phyloP scores from a whole-genome alignment of 2,888 invertebrate species.

The Myopa testacea region DNA sequence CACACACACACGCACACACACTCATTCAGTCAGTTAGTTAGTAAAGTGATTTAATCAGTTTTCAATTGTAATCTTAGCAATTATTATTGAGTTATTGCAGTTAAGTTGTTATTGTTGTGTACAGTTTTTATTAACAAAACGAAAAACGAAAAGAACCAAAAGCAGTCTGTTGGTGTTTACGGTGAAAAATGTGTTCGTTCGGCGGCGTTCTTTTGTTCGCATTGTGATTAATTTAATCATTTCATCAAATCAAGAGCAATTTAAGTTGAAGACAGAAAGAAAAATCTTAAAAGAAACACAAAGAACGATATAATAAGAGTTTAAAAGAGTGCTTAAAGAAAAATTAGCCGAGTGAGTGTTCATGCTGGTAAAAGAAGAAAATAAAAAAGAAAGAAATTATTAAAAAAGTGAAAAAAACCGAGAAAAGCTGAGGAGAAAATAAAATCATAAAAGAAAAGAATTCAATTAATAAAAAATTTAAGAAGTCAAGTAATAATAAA shows the following conservation, averaged over 20 bases:
- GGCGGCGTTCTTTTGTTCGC: conserved; percentile 11
- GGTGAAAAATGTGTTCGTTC: background rate
- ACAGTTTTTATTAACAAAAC: conserved; percentile 19
- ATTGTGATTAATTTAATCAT: conserved; percentile 13
- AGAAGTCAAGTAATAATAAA: conserved; percentile 35
- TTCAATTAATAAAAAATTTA: conserved; percentile 28
- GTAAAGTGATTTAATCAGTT: conserved; percentile 39
- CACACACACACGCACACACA: conserved; percentile 7
- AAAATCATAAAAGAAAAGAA: background rate
- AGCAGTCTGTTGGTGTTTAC: conserved; percentile 1
- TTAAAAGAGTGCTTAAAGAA: too few relatives aligned
- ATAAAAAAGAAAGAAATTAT: too few relatives aligned
- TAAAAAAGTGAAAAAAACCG: too few relatives aligned
- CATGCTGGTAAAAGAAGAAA: too few relatives aligned
- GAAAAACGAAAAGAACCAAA: conserved; percentile 29
- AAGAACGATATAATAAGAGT: conserved; percentile 21
- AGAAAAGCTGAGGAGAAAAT: too few relatives aligned
- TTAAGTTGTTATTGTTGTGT: conserved; percentile 21
- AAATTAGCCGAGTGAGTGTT: too few relatives aligned
- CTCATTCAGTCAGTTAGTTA: background rate
- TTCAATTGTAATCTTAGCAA: conserved; percentile 30
- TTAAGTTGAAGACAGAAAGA: conserved; percentile 11
- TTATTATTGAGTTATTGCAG: conserved; percentile 9
- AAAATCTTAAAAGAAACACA: conserved; percentile 40
- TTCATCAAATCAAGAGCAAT: background rate